Base-by-base conservation (phyloP, 2,888 invertebrate genomes). In the Drosophila nigricruria region DNA sequence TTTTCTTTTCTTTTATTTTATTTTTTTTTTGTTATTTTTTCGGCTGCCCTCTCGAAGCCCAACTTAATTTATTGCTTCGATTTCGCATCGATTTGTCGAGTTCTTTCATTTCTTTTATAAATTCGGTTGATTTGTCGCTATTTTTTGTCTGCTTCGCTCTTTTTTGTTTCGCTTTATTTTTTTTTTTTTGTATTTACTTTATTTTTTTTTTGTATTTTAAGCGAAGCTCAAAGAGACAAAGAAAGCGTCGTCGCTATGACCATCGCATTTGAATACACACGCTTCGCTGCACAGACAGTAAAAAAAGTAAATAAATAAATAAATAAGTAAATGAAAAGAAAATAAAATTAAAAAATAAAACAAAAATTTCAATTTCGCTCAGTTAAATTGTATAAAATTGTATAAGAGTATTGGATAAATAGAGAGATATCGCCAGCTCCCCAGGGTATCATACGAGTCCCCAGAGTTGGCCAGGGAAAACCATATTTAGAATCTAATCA, bases 41-140 rank as follows among this genome's bases (percentile, higher is more conserved):
- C 65, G 52, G 52, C 23, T 34, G 72, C 73, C 63, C 72, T 64
- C 73, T 67, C 43, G 63, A 83, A 89, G 80, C 73, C 72, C 70
- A 70, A 85, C 73, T 89, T 88, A 89, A 89, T 87, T 87, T 87
- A 87, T 87, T 87, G 89, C 84, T 80, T 90, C 73, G 87, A 86
- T 86, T 79, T 84, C 77, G 73, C 75, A 81, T 89, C 89, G 79
- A 86, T 90, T 90, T 89, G 88, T 82, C 82, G 86, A 75, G 82
- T 84, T 84, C 73, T 81, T 77, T 71, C 71, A 73, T 80, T 86
- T 90, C 76, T 85, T 88, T 86, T 85, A 82, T 82, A 88, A 84
- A 88, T 88, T 88, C 73, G 69, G 60, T 89, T 89, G 82, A 84
- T 89, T 84, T 88, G 88, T 82, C 72, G 87, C 59, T 74, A 57